These are phyloP conservation scores for Gnathochromis pfefferi DNA, from an alignment of 2,113 vertebrate genomes.

Conservation along the genomic window DNA sequence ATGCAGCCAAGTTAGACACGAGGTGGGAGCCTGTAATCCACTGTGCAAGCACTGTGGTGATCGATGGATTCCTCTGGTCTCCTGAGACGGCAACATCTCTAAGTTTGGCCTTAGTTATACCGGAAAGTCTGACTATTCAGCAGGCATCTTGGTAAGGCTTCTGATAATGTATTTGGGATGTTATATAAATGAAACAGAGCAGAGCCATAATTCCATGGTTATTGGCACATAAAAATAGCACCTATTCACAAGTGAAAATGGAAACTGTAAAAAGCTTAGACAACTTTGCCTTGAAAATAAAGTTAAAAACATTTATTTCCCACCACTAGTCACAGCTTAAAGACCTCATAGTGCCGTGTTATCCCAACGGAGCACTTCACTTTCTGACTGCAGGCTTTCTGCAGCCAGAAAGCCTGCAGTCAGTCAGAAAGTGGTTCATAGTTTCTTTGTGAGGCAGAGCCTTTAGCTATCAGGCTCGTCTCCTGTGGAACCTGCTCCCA, in stretches of 20 bases:
- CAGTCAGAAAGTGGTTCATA: not conserved
- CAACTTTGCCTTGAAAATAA: not conserved
- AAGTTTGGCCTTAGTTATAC: not conserved
- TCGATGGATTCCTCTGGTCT: not conserved
- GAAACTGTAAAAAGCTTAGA: not conserved
- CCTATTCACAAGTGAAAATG: not conserved
- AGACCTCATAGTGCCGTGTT: not conserved
- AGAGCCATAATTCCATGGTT: not conserved
- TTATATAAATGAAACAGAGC: not conserved
- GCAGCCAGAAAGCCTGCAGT: not conserved
- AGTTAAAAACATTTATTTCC: not conserved
- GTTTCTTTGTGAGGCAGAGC: not conserved
- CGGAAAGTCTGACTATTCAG: not conserved
- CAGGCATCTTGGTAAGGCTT: not conserved
- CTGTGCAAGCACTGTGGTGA: not conserved
- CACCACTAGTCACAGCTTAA: not conserved
- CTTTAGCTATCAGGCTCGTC: not conserved
- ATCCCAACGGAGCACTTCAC: not conserved
- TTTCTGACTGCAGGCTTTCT: not conserved
- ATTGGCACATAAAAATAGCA: not conserved
- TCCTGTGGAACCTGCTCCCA: not conserved
- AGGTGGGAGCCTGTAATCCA: not conserved
- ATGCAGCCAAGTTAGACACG: not conserved
- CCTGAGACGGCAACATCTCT: not conserved
- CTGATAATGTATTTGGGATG: not conserved